Evolutionary conservation across 2,888 invertebrate genomes (phyloP).

Genomic region (Venusia cambrica): DNA sequence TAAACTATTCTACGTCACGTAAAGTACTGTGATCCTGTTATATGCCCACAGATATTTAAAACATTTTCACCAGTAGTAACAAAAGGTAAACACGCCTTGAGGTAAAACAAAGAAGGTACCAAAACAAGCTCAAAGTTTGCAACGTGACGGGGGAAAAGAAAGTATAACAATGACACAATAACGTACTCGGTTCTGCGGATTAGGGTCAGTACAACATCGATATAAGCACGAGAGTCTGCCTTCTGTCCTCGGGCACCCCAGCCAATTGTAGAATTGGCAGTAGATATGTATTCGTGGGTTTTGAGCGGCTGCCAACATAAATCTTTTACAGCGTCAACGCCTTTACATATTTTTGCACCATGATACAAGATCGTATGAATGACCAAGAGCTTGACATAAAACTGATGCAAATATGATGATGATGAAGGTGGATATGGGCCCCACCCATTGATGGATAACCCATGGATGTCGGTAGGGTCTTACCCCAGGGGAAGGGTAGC

Average conservation of each 20-base stretch:
- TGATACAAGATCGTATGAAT: slow-evolving; percentile 8
- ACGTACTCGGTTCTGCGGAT: slow-evolving; percentile 24
- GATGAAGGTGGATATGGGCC: too few relatives aligned
- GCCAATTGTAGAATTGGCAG: slow-evolving; percentile 27
- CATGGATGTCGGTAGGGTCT: too few relatives aligned
- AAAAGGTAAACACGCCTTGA: slow-evolving; percentile 5
- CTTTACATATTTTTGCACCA: slow-evolving; percentile 16
- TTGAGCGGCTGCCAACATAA: slow-evolving; percentile 32
- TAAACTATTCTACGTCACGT: too few relatives aligned
- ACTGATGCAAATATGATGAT: too few relatives aligned
- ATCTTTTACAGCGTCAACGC: slow-evolving; percentile 26
- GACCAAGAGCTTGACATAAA: too few relatives aligned
- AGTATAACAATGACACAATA: slow-evolving; percentile 17
- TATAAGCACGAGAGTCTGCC: slow-evolving; percentile 10
- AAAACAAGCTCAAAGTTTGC: slow-evolving; percentile 7
- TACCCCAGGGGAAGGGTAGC: too few relatives aligned
- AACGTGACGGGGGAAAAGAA: slow-evolving; percentile 20
- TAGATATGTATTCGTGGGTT: slow-evolving; percentile 25
- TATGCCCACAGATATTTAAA: too few relatives aligned
- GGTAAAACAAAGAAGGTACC: slow-evolving; percentile 7
- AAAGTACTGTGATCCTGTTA: too few relatives aligned
- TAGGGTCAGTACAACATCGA: slow-evolving; percentile 23
- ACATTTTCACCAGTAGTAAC: too few relatives aligned
- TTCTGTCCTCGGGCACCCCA: slow-evolving; percentile 26
- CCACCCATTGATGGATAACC: too few relatives aligned